phyloP scores from a whole-genome alignment of 2,888 invertebrate species.

The Hydrotaea cyrtoneurina region DNA sequence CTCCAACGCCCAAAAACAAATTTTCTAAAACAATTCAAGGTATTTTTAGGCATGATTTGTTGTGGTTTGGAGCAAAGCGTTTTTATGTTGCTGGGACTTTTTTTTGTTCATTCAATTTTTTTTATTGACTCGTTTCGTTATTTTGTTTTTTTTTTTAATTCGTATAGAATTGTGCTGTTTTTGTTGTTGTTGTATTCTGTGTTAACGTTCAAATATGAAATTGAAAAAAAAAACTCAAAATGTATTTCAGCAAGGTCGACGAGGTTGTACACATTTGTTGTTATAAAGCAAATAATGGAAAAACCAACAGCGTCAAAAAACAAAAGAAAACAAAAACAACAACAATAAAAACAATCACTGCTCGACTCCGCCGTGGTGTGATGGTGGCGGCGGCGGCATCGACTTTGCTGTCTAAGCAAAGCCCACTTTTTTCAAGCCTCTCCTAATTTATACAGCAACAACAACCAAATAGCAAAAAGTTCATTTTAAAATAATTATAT shows the following conservation, averaged over 20 bases:
- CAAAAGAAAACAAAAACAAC: background rate
- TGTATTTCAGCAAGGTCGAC: conserved; percentile 63
- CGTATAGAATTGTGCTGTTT: conserved; percentile 52
- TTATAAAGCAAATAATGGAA: conserved; percentile 48
- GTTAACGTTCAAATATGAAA: conserved; percentile 54
- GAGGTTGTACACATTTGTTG: conserved; percentile 63
- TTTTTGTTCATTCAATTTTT: conserved; percentile 46
- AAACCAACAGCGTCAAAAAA: conserved; percentile 18
- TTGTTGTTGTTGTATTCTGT: background rate
- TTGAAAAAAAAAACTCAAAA: conserved; percentile 31
- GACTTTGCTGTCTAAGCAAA: conserved; percentile 22
- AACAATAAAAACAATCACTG: conserved; percentile 41
- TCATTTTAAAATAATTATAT: conserved; percentile 21
- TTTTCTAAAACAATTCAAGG: conserved; percentile 47
- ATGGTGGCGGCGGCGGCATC: background rate
- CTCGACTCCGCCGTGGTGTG: background rate
- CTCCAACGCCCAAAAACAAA: background rate
- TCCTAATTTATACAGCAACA: conserved; percentile 45
- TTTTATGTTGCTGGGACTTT: conserved; percentile 18
- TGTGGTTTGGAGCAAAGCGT: background rate
- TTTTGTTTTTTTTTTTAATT: conserved; percentile 4
- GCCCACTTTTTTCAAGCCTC: conserved; percentile 55
- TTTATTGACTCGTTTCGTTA: conserved; percentile 51
- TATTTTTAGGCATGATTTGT: conserved; percentile 50
- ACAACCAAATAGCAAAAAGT: background rate